A percentile compares a stretch with the other conserved stretches of the same genome.
These are phyloP conservation scores for Graptemys geographica DNA, from an alignment of 2,797 vertebrate genomes.

Conservation along the genomic window DNA sequence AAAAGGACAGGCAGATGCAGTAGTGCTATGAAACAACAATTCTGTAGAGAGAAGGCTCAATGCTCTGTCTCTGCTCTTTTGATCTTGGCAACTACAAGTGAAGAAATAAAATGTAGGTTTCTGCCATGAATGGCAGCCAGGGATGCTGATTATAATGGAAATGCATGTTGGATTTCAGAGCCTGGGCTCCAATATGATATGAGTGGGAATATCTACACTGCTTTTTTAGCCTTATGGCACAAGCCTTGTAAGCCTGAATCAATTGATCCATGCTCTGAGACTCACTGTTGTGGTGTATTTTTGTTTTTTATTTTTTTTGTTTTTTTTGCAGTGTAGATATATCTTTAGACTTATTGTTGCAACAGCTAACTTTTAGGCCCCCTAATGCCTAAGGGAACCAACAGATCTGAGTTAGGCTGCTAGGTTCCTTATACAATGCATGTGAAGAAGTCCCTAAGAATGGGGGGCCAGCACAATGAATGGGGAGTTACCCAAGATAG, in stretches of 20 bases:
- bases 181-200: too few relatives aligned
- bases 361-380: background rate
- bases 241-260: too few relatives aligned
- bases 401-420: background rate
- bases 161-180: background rate
- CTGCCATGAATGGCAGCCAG: background rate
- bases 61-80: background rate
- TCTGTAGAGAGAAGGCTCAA: background rate
- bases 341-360: background rate
- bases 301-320: too few relatives aligned
- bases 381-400: background rate
- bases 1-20: background rate
- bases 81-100: background rate
- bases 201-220: too few relatives aligned
- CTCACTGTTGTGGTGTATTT: too few relatives aligned
- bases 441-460: background rate
- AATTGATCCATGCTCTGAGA: too few relatives aligned
- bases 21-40: background rate
- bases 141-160: background rate
- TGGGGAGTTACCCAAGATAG: too few relatives aligned
- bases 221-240: too few relatives aligned
- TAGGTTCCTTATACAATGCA: background rate
- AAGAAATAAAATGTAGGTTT: background rate
- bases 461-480: too few relatives aligned
- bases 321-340: too few relatives aligned